A percentile compares a stretch with the other conserved stretches of the same genome.
These are phyloP conservation scores for Hyphantria cunea DNA, from an alignment of 1,140 invertebrate genomes.

Conservation along the genomic window DNA sequence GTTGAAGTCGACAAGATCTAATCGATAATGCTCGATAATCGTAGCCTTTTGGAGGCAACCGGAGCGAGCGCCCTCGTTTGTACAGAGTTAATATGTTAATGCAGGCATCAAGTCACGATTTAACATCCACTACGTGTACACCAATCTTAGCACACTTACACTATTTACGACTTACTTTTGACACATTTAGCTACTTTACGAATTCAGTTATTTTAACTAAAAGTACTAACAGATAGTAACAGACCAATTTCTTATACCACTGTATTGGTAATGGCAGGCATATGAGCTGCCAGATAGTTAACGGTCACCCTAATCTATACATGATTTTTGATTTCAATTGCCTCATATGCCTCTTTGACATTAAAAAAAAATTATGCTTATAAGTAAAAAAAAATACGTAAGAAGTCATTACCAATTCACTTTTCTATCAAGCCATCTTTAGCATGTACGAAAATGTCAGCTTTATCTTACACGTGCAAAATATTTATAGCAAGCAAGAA, in stretches of 20 bases:
- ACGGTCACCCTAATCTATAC: too few species aligned
- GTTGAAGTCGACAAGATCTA: constrained; percentile 36
- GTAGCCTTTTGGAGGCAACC: constrained; percentile 30
- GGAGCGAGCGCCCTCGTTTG: constrained; percentile 45
- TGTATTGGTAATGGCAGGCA: too few species aligned
- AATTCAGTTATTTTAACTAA: constrained; percentile 12
- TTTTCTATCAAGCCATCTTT: too few species aligned
- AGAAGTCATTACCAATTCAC: too few species aligned
- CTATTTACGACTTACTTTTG: constrained; percentile 45
- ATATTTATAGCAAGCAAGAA: neutral
- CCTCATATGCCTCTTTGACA: too few species aligned
- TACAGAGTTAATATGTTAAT: constrained; percentile 62
- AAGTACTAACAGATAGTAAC: neutral
- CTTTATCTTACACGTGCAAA: neutral
- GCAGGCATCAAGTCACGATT: constrained; percentile 46
- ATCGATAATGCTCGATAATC: constrained; percentile 24
- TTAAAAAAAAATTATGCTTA: too few species aligned
- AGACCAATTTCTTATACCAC: too few species aligned
- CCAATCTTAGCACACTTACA: constrained; percentile 40
- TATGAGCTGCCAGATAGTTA: too few species aligned
- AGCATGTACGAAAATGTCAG: too few species aligned
- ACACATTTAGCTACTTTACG: constrained; percentile 30
- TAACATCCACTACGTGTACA: constrained; percentile 33
- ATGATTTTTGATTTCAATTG: too few species aligned
- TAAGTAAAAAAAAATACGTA: too few species aligned